Conservation (phyloP, 2,797 vertebrate species). For the Anableps anableps region DNA sequence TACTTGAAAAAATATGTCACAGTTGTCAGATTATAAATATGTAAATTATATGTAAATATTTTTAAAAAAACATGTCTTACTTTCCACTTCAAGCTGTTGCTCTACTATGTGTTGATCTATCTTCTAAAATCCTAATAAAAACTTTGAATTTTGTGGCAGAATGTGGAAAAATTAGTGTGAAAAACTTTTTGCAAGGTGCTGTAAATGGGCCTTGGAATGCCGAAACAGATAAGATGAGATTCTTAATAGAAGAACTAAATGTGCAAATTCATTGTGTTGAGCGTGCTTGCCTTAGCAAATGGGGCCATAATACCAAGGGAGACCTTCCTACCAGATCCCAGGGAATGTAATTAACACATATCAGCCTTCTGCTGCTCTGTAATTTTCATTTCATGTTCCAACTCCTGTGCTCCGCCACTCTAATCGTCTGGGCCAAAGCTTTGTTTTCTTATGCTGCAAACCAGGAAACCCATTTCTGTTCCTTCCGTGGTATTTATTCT, state of each 20-base stretch:
- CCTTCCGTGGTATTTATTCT: not conserved
- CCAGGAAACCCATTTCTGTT: not conserved
- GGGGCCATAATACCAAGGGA: constrained; percentile 2
- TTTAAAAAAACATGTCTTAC: not conserved
- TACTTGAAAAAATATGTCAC: not conserved
- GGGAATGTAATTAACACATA: constrained; percentile 58
- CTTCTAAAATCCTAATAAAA: not conserved
- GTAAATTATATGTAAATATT: not conserved
- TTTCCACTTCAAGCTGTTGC: not conserved
- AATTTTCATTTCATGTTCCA: constrained; percentile 48
- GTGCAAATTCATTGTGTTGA: not conserved
- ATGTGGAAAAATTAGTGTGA: not conserved
- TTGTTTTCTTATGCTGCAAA: constrained; percentile 9
- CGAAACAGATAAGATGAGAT: not conserved
- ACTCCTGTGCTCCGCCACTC: constrained; percentile 23
- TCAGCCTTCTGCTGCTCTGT: constrained; percentile 47
- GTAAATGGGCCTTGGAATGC: not conserved
- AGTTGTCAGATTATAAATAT: not conserved
- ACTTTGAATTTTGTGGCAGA: not conserved
- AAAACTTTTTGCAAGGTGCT: not conserved
- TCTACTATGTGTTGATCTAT: not conserved
- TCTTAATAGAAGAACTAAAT: not conserved
- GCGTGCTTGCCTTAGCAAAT: not conserved
- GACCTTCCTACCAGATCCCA: constrained; percentile 40
- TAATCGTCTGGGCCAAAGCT: constrained; percentile 32